phyloP scores from a whole-genome alignment of 64 coral and sea anemone genomes.

The Anthopleura sola region DNA sequence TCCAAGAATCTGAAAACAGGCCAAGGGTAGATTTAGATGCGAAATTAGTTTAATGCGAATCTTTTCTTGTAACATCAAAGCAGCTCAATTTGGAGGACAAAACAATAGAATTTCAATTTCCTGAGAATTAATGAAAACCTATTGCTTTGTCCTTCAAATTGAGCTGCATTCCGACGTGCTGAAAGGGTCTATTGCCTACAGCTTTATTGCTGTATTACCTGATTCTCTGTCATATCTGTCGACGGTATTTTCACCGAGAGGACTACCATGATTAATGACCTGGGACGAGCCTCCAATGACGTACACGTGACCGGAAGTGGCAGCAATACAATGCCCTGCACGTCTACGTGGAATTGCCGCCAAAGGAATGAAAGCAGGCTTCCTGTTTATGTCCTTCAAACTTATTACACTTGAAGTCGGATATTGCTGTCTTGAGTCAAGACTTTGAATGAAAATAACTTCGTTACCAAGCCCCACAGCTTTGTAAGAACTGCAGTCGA shows the following conservation, averaged over 20 bases:
- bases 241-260: slow-evolving; percentile 12
- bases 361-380: background rate
- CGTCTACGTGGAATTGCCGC: slow-evolving; percentile 12
- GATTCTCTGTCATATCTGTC: slow-evolving; percentile 15
- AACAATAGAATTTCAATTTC: no score
- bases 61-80: no score
- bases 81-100: no score
- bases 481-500: slow-evolving; percentile 34
- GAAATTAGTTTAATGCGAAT: no score
- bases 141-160: no score
- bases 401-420: slow-evolving; percentile 12
- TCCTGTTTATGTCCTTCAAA: background rate
- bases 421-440: background rate
- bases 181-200: no score
- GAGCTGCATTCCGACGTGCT: no score
- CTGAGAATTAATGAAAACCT: no score
- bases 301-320: slow-evolving; percentile 4
- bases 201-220: slow-evolving; percentile 12
- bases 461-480: slow-evolving; percentile 9
- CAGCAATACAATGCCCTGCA: slow-evolving; percentile 31
- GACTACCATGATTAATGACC: background rate
- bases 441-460: slow-evolving; percentile 13
- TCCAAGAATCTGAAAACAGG: slow-evolving; percentile 44
- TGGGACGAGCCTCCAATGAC: slow-evolving; percentile 46
- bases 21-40: background rate